These are phyloP conservation scores for Catharus bicknelli DNA, from an alignment of 2,113 vertebrate species.

Conservation along the genomic window DNA sequence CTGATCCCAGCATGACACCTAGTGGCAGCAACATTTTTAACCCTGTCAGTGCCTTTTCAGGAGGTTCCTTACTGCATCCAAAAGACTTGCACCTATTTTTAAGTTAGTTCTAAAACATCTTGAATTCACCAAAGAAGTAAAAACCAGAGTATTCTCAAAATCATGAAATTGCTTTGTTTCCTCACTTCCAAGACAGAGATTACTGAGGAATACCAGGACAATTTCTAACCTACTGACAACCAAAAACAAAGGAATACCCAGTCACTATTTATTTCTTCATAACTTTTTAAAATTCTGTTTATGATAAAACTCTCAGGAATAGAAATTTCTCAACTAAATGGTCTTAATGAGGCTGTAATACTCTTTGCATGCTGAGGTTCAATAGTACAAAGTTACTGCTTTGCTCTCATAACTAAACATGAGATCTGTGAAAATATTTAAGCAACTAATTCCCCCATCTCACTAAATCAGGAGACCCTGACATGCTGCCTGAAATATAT, in stretches of 20 bases:
- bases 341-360: background rate
- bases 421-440: background rate
- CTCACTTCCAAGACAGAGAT: background rate
- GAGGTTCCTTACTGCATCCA: background rate
- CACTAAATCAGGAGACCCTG: background rate
- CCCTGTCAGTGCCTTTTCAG: background rate
- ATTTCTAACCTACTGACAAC: background rate
- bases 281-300: background rate
- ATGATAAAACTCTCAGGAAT: background rate
- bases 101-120: background rate
- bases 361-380: background rate
- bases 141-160: background rate
- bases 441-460: background rate
- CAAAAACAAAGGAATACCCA: background rate
- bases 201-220: background rate
- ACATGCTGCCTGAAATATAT: background rate
- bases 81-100: background rate
- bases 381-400: background rate
- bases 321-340: background rate
- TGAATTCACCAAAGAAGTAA: background rate
- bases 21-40: slow-evolving; percentile 69
- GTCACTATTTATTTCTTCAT: background rate
- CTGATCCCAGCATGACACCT: slow-evolving; percentile 72
- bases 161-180: background rate
- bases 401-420: background rate